These are phyloP conservation scores for Echinarachnius parma DNA, from an alignment of 53 echinoderm and acorn worm genomes.

Conservation along the genomic window DNA sequence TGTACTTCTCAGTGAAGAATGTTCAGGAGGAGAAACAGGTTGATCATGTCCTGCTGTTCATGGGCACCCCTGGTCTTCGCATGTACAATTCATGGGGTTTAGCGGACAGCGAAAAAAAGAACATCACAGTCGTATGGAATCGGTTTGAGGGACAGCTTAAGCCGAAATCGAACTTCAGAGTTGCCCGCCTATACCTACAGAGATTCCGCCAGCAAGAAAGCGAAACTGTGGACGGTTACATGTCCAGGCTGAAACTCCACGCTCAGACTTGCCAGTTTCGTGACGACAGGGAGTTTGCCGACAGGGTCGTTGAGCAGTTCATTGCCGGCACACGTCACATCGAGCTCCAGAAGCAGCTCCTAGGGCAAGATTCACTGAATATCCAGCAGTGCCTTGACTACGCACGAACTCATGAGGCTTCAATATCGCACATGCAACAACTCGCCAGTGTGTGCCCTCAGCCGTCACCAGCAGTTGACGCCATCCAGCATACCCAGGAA, in stretches of 20 bases:
- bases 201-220: conserved; percentile 36
- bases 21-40: conserved; percentile 43
- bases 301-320: conserved; percentile 61
- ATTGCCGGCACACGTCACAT: conserved; percentile 47
- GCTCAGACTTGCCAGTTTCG: conserved; percentile 48
- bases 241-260: conserved; percentile 50
- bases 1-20: conserved; percentile 10
- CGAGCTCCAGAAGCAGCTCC: conserved; percentile 55
- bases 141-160: conserved; percentile 29
- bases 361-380: conserved; percentile 51
- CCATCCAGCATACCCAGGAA: conserved; percentile 4
- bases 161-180: conserved; percentile 46
- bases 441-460: conserved; percentile 18
- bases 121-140: too few species aligned
- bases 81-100: too few species aligned
- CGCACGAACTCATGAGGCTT: conserved; percentile 62
- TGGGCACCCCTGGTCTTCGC: conserved; percentile 50
- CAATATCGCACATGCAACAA: conserved; percentile 56
- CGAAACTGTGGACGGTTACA: conserved; percentile 54
- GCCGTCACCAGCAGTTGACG: background rate
- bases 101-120: too few species aligned
- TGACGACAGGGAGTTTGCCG: conserved; percentile 45
- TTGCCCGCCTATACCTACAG: conserved; percentile 52
- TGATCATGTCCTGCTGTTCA: conserved; percentile 46
- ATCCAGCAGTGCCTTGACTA: conserved; percentile 52